These are phyloP conservation scores for Nyctalus aviator DNA, from an alignment of 2,797 vertebrate genomes.

Conservation along the genomic window DNA sequence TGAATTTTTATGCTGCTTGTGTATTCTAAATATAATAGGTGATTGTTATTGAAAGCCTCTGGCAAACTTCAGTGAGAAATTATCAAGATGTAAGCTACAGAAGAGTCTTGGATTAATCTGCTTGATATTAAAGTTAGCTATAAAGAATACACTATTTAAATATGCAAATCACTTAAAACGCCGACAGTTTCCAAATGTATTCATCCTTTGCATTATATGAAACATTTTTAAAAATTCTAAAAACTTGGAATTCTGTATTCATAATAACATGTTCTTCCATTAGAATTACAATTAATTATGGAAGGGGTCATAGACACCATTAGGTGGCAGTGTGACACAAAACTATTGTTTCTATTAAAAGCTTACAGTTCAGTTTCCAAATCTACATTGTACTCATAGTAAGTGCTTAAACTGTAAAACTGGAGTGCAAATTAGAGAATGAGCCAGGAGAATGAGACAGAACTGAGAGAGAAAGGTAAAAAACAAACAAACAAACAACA, in stretches of 20 bases:
- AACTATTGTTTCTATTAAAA: conserved; percentile 41
- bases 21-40: conserved; percentile 4
- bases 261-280: not conserved
- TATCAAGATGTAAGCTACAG: not conserved
- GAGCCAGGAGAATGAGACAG: not conserved
- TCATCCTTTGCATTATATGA: not conserved
- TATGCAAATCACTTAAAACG: not conserved
- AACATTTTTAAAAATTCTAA: not conserved
- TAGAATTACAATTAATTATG: not conserved
- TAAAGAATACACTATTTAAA: not conserved
- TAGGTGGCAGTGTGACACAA: conserved; percentile 87
- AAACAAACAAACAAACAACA: no score
- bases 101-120: not conserved
- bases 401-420: not conserved
- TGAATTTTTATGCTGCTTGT: not conserved
- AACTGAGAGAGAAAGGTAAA: not conserved
- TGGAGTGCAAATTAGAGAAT: not conserved
- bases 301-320: conserved; percentile 66
- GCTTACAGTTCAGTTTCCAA: not conserved
- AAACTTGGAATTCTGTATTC: conserved; percentile 12
- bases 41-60: not conserved
- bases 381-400: not conserved
- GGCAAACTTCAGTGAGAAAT: not conserved
- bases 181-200: not conserved
- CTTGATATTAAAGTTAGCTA: not conserved